Evolutionary conservation across 2,113 vertebrate species (phyloP).

Genomic region (Rhombomys opimus): DNA sequence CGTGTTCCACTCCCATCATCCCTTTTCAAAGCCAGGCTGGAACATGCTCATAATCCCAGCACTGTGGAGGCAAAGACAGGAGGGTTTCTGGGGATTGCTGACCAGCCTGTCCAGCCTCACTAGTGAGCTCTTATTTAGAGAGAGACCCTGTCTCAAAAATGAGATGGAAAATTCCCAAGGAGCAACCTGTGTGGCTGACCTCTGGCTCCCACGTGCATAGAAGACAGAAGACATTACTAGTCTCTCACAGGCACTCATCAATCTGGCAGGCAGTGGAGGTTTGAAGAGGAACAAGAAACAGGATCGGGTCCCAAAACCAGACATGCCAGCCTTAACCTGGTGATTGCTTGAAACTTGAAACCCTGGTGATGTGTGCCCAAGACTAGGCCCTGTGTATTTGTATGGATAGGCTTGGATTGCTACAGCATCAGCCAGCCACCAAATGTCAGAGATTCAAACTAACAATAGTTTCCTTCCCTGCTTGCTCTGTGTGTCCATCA

Average conservation of each 20-base stretch:
- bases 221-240: not conserved
- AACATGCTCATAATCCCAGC: not conserved
- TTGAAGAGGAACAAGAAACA: not conserved
- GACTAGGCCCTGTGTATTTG: not conserved
- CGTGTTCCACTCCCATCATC: not conserved
- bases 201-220: not conserved
- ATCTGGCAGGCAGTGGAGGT: not conserved
- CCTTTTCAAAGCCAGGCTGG: not conserved
- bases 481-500: not conserved
- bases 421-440: not conserved
- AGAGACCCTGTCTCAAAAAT: not conserved
- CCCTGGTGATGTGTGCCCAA: not conserved
- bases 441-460: not conserved
- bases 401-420: not conserved
- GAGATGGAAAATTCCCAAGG: not conserved
- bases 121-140: not conserved
- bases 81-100: not conserved
- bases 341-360: not conserved
- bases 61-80: not conserved
- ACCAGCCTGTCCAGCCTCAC: not conserved
- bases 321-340: not conserved
- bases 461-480: not conserved
- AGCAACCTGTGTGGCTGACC: not conserved
- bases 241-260: not conserved
- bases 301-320: not conserved